Evolutionary conservation across 53 echinoderm and acorn worm genomes (phyloP).

Genomic region (Apostichopus leukothele): DNA sequence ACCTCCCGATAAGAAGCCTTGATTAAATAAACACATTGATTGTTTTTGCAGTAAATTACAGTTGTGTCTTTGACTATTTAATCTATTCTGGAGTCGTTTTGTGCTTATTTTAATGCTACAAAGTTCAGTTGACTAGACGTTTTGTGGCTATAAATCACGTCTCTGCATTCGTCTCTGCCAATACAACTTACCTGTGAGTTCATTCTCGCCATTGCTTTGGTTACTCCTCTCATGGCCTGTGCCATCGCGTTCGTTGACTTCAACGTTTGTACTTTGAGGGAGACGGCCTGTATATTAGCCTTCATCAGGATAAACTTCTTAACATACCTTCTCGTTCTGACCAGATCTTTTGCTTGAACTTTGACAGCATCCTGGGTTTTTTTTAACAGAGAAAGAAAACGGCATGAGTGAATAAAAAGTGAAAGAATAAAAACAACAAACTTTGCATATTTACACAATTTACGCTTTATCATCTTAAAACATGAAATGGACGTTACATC

Average conservation of each 20-base stretch:
- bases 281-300: conserved; percentile 95
- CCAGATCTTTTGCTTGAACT: conserved; percentile 94
- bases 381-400: neutral
- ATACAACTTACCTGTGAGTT: conserved; percentile 77
- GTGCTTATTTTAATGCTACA: too few species aligned
- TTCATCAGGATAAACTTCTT: conserved; percentile 96
- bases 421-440: neutral
- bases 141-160: too few species aligned
- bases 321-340: conserved; percentile 90
- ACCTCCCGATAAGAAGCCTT: too few species aligned
- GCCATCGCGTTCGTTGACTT: conserved; percentile 87
- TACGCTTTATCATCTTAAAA: too few species aligned
- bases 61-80: too few species aligned
- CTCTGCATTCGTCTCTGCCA: too few species aligned
- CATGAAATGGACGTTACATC: too few species aligned
- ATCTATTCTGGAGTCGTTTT: too few species aligned
- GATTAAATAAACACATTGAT: too few species aligned
- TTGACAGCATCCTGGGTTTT: conserved; percentile 88
- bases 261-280: conserved; percentile 87
- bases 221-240: conserved; percentile 92
- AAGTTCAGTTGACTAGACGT: too few species aligned
- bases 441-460: neutral
- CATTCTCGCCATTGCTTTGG: conserved; percentile 90
- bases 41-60: too few species aligned
- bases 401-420: neutral